These are phyloP conservation scores for Pelobates cultripes DNA, from an alignment of 2,797 vertebrate species.

Conservation along the genomic window DNA sequence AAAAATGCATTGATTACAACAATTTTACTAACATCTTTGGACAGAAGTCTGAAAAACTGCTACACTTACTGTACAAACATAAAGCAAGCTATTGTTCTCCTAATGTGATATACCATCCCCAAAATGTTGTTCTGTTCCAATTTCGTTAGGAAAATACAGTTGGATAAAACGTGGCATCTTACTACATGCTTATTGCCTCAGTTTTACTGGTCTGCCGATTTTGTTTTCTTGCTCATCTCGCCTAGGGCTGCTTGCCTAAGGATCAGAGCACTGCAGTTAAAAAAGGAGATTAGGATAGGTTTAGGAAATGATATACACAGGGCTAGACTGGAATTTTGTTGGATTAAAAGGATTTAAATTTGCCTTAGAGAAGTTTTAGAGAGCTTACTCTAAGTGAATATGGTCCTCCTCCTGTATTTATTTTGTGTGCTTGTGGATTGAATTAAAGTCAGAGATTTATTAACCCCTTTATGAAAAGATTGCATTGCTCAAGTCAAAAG, in stretches of 20 bases:
- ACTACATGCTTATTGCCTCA: no score
- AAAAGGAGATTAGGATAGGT: neutral
- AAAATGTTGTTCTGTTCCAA: no score
- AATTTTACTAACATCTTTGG: no score
- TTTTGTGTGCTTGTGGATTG: neutral
- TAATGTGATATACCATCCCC: no score
- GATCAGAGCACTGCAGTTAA: neutral
- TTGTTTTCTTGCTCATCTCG: neutral
- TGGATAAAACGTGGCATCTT: no score
- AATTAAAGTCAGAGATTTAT: neutral
- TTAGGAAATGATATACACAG: neutral
- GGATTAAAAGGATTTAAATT: neutral
- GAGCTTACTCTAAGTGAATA: neutral
- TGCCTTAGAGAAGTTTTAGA: constrained; percentile 2
- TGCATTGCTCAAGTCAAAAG: neutral
- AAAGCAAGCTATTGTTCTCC: no score
- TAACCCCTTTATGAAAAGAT: neutral
- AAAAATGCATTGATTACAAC: no score
- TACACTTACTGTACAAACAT: no score
- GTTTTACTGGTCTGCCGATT: neutral
- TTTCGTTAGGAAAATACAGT: no score
- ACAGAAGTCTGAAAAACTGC: no score
- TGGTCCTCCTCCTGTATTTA: neutral
- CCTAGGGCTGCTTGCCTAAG: neutral
- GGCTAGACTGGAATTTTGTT: constrained; percentile 2